Conservation (phyloP, 92 coral and sea anemone genomes). For the Hydrozoanthus gracilis region DNA sequence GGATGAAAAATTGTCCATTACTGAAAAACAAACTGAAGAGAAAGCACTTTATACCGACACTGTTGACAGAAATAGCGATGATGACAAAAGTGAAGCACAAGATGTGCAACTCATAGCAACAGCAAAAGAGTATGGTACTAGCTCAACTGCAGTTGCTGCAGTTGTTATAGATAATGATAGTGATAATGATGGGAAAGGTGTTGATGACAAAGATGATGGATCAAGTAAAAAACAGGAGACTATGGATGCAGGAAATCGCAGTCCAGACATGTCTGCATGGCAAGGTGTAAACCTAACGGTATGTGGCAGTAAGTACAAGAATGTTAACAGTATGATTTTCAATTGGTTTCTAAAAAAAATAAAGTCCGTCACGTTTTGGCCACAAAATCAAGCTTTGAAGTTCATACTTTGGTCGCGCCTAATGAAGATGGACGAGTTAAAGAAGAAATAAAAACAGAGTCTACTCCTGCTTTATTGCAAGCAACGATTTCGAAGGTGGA, state of each 20-base stretch:
- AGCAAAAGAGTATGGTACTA: not conserved
- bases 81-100: not conserved
- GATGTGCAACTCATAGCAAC: not conserved
- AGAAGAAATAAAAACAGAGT: too few relatives aligned
- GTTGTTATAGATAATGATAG: not conserved
- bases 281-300: conserved; percentile 43
- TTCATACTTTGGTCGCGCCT: too few relatives aligned
- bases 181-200: not conserved
- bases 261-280: conserved; percentile 24
- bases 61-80: not conserved
- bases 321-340: not conserved
- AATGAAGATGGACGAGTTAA: too few relatives aligned
- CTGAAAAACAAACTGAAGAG: not conserved
- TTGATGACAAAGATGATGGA: not conserved
- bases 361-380: too few relatives aligned
- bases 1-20: not conserved
- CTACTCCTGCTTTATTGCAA: too few relatives aligned
- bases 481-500: too few relatives aligned
- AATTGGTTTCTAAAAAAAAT: not conserved
- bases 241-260: not conserved
- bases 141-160: not conserved
- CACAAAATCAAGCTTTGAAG: too few relatives aligned
- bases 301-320: not conserved
- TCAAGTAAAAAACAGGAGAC: not conserved
- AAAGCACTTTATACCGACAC: not conserved